Evolutionary conservation across 2,888 invertebrate species (phyloP).

Genomic region (Sesia bembeciformis): DNA sequence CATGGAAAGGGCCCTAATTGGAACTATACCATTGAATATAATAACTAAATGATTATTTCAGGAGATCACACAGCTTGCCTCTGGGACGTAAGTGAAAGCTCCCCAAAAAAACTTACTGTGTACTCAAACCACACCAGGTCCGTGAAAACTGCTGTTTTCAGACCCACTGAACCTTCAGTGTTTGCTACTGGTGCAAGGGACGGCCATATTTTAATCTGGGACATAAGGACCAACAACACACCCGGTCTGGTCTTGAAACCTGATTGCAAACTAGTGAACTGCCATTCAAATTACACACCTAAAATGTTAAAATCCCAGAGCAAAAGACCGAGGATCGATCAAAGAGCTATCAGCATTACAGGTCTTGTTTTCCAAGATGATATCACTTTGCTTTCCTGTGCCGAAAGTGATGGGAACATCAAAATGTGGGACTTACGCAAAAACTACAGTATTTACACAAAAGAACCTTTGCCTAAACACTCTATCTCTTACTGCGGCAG

Average conservation of each 20-base stretch:
- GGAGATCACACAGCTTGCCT: constrained; percentile 88
- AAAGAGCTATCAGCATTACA: constrained; percentile 84
- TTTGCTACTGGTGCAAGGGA: constrained; percentile 93
- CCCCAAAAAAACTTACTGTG: constrained; percentile 57
- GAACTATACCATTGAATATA: background rate
- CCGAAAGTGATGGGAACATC: constrained; percentile 89
- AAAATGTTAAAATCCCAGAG: constrained; percentile 70
- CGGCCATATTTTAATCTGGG: constrained; percentile 91
- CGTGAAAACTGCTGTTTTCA: constrained; percentile 86
- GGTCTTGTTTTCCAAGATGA: constrained; percentile 89
- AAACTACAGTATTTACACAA: constrained; percentile 80
- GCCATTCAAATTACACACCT: constrained; percentile 70
- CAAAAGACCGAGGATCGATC: constrained; percentile 59
- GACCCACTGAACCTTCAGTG: constrained; percentile 79
- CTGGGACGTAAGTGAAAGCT: constrained; percentile 80
- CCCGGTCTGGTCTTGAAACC: constrained; percentile 68
- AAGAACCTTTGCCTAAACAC: constrained; percentile 81
- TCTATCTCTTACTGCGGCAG: constrained; percentile 83
- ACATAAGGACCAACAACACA: constrained; percentile 66
- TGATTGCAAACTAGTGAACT: constrained; percentile 81
- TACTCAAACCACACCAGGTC: constrained; percentile 87
- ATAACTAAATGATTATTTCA: constrained; percentile 17
- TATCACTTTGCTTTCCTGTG: constrained; percentile 85
- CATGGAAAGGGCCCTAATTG: too few relatives aligned
- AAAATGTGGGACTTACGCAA: constrained; percentile 92